Evolutionary conservation across 2,113 vertebrate species (phyloP).

Genomic region (Gambusia holbrooki): DNA sequence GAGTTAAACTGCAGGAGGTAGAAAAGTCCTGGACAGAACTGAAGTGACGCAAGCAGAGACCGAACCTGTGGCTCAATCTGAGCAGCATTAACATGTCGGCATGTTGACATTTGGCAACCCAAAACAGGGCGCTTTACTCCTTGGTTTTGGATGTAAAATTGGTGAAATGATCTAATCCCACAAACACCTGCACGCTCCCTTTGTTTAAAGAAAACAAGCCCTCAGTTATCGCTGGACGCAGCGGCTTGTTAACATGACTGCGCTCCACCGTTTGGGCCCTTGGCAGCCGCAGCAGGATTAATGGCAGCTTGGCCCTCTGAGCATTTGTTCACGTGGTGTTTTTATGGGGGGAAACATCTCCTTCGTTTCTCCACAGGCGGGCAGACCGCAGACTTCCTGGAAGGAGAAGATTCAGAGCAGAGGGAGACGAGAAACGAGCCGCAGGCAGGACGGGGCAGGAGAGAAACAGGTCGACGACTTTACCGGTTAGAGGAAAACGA

Average conservation of each 20-base stretch:
- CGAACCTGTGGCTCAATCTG: background rate
- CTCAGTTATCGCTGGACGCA: constrained; percentile 47
- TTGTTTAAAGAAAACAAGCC: constrained; percentile 38
- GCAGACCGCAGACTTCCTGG: constrained; percentile 74
- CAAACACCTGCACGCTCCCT: background rate
- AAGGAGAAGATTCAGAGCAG: constrained; percentile 23
- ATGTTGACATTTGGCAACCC: background rate
- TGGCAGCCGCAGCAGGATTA: constrained; percentile 46
- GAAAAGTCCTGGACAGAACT: background rate
- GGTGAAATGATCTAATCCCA: constrained; percentile 36
- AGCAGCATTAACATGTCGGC: background rate
- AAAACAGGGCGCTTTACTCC: background rate
- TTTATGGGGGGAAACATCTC: constrained; percentile 76
- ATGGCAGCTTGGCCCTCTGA: constrained; percentile 62
- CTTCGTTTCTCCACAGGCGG: constrained; percentile 76
- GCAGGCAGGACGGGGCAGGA: background rate
- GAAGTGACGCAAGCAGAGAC: background rate
- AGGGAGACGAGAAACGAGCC: background rate
- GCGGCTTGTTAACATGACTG: constrained; percentile 41
- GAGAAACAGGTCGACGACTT: background rate
- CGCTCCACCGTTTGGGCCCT: constrained; percentile 16
- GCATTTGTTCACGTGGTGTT: constrained; percentile 65
- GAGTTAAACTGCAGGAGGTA: background rate
- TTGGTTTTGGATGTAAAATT: background rate
- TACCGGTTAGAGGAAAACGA: background rate